Percentiles rank a stretch among this genome's conserved stretches.
Conservation (phyloP, 2,113 vertebrate species). For the Psammodynastes pulverulentus region DNA sequence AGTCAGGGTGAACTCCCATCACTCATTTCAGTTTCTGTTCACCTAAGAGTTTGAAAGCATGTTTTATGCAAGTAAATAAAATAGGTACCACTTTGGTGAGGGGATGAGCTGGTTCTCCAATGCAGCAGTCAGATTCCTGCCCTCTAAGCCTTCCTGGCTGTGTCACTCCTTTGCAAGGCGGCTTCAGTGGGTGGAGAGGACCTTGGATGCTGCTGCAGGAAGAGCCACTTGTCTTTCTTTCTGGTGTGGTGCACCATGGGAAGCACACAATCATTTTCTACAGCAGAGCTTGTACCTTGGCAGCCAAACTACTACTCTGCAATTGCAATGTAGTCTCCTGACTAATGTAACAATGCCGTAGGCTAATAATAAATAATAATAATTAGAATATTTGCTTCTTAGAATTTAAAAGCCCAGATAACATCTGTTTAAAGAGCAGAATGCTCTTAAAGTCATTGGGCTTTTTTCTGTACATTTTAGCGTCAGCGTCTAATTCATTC, state of each 20-base stretch:
- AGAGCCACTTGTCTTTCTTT: not conserved
- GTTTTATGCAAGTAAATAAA: not conserved
- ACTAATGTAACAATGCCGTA: not conserved
- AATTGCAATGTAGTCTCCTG: not conserved
- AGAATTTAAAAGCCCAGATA: not conserved
- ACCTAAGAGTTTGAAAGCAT: not conserved
- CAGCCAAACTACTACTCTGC: not conserved
- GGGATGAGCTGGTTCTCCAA: not conserved
- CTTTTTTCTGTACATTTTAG: constrained; percentile 65
- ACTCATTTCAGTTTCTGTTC: not conserved
- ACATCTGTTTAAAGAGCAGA: not conserved
- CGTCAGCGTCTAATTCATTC: constrained; percentile 90
- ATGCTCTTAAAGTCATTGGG: not conserved
- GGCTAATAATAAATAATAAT: not conserved
- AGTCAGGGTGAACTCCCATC: not conserved
- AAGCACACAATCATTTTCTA: not conserved
- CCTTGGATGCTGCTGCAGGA: not conserved
- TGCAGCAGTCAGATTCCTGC: not conserved
- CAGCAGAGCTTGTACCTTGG: not conserved
- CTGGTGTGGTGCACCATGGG: not conserved
- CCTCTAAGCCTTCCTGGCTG: not conserved
- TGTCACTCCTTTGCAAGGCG: not conserved
- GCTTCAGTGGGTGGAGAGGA: not conserved
- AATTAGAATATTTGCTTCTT: not conserved
- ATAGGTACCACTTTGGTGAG: not conserved